Base-by-base conservation (phyloP, 2,888 invertebrate genomes). In the Habrosyne pyritoides region DNA sequence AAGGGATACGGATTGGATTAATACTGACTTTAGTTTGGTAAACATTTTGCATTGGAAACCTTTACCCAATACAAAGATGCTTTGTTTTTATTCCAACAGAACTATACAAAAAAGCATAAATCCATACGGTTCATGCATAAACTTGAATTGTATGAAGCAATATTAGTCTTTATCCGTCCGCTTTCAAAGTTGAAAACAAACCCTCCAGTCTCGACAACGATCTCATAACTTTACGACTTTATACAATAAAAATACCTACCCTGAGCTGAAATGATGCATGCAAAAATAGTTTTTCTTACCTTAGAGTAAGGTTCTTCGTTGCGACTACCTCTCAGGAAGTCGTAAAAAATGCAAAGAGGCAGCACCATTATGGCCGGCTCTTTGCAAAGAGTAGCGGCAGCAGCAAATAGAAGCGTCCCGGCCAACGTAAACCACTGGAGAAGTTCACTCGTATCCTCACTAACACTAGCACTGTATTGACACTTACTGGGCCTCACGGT, bases 361-460 rank as follows among this genome's bases (percentile, higher is more conserved):
- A 99, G 92, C 61, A 98, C 98, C 67, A 98, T 98, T 78, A 99
- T 95, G 54, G 98, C 99, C 53, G 98, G 98, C 91, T 99, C 99
- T 92, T 99, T 99, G 92, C 98, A 97, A 70, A 99, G 94, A 91
- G 98, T 96, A 64, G 98, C 97, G 49, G 96, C 95, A 48, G 95
- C 92, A 36, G 97, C 96, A 64, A 96, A 87, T 82, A 95, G 67
- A 69, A 95, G 85, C 62, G 94, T 93, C 63, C 94, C 88, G 54
- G 93, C 90, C 73, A 97, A 89, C 69, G 94, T 95, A 67, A 94
- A 71, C 92, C 91, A 91, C 81, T 87, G 89, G 77, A 87, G 73
- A 68, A 87, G 81, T 80, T 89, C 93, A 82, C 89, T 77, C 57
- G 85, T 77, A 72, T 90, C 87, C 66, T 85, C 89, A 88, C 87